These are phyloP conservation scores for Globia sparganii DNA, from an alignment of 2,888 invertebrate species.

Conservation along the genomic window DNA sequence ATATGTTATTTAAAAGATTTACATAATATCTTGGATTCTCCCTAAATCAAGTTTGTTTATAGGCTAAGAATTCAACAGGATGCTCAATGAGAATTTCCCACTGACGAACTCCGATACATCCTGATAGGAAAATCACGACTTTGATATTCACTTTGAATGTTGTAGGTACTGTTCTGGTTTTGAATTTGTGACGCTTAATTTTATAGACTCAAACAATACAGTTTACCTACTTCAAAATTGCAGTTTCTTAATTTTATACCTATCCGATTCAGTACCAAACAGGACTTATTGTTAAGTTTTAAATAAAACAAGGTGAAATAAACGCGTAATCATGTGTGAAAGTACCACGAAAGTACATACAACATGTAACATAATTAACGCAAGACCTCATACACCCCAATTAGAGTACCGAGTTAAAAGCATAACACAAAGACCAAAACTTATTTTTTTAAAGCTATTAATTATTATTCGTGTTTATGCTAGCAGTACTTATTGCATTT, in stretches of 20 bases:
- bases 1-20: background rate
- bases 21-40: conserved; percentile 7
- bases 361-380: too few relatives aligned
- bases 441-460: too few relatives aligned
- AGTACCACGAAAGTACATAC: too few relatives aligned
- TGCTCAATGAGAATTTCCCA: conserved; percentile 9
- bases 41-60: background rate
- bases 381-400: too few relatives aligned
- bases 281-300: conserved; percentile 22
- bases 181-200: background rate
- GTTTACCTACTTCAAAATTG: background rate
- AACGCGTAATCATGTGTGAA: conserved; percentile 55
- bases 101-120: background rate
- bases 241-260: conserved; percentile 12
- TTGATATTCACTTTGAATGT: background rate
- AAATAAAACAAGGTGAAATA: conserved; percentile 53
- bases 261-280: background rate
- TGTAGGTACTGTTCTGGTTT: background rate
- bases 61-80: conserved; percentile 19
- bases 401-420: too few relatives aligned
- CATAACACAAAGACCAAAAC: too few relatives aligned
- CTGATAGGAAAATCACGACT: conserved; percentile 3
- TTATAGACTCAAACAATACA: background rate
- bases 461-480: too few relatives aligned
- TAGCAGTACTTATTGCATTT: too few relatives aligned